Evolutionary conservation across 2,888 invertebrate species (phyloP), one percentile per base, ranked within the genome.

Genomic region (Mechanitis messenoides): DNA sequence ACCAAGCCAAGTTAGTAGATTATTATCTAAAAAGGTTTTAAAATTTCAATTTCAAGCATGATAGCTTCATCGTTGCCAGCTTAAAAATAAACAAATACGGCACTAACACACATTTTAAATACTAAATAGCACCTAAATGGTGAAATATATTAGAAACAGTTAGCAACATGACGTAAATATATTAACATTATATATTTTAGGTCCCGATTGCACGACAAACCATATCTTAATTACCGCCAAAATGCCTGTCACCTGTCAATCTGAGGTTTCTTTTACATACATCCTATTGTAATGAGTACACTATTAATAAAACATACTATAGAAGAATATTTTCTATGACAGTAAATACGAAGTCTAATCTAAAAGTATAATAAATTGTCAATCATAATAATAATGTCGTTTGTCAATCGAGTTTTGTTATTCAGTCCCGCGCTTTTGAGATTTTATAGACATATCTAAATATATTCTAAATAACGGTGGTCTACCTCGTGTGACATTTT

Each of bases 61-160:
- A 3, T 9, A 9, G 42, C 42, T 55, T 33, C 53, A 4, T 56
- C 58, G 31, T 58, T 56, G 62, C 55, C 60, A 61, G 65, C 57
- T 59, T 63, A 59, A 45, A 66, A 63, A 50, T 47, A 54, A 62
- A 64, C 58, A 62, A 55, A 59, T 66, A 69, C 68, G 68, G 64
- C 69, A 68, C 69, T 68, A 71, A 72, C 70, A 71, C 74, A 71
- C 72, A 65, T 71, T 72, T 78, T 81, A 83, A 71, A 71, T 72
- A 80, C 83, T 85, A 85, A 79, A 74, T 87, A 87, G 87, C 87
- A 87, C 87, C 87, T 84, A 80, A 83, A 67, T 82, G 87, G 85
- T 87, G 85, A 78, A 73, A 74, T 79, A 77, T 74, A 75, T 73
- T 69, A 73, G 68, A 60, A 68, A 67, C 68, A 74, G 69, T 60